phyloP scores from a whole-genome alignment of 1,140 invertebrate species.

The Hypothenemus hampei region DNA sequence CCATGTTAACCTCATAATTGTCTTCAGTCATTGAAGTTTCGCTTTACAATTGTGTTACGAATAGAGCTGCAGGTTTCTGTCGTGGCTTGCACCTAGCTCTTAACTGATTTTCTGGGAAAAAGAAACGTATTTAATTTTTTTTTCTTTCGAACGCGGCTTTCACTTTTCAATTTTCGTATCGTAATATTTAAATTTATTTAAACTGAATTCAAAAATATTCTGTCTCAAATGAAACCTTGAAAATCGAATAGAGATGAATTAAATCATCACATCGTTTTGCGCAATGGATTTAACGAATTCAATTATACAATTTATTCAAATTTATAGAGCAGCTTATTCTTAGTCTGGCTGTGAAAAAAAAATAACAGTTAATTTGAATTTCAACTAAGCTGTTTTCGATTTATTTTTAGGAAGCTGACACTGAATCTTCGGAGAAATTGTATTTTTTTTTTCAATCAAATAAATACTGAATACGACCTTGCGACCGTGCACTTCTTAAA shows the following conservation, averaged over 20 bases:
- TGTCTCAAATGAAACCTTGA: constrained; percentile 9
- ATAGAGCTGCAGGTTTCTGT: background rate
- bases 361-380: constrained; percentile 13
- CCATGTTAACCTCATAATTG: constrained; percentile 19
- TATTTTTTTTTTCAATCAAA: too few relatives aligned
- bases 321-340: constrained; percentile 4
- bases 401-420: background rate
- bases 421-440: background rate
- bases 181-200: constrained; percentile 5
- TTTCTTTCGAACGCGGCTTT: too few relatives aligned
- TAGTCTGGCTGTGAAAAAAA: constrained; percentile 9
- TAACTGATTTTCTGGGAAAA: too few relatives aligned
- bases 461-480: too few relatives aligned
- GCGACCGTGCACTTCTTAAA: too few relatives aligned
- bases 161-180: too few relatives aligned
- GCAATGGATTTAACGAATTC: background rate
- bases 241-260: background rate
- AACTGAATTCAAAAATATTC: too few relatives aligned
- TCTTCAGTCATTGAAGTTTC: constrained; percentile 15
- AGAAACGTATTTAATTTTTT: too few relatives aligned
- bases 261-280: background rate
- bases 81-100: too few relatives aligned
- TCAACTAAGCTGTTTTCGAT: constrained; percentile 4
- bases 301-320: constrained; percentile 3
- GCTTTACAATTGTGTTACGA: too few relatives aligned